Conservation (phyloP, 2,888 invertebrate species). For the Apotomis turbidana region DNA sequence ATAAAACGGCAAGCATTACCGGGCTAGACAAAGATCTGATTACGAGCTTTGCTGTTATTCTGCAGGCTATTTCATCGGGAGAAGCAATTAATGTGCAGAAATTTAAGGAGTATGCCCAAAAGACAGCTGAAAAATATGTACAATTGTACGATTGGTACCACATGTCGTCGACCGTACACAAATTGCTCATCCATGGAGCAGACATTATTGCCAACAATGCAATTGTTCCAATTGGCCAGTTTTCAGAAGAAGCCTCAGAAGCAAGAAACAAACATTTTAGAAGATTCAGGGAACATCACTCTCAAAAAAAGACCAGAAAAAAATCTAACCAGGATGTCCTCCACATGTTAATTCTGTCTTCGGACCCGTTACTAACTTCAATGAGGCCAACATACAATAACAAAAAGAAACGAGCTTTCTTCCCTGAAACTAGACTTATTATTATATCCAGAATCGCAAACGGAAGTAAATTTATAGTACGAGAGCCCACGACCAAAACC, state of each 20-base stretch:
- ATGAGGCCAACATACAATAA: too few relatives aligned
- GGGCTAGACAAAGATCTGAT: constrained; percentile 41
- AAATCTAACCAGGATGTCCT: too few relatives aligned
- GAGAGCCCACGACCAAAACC: too few relatives aligned
- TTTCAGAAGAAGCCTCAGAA: constrained; percentile 19
- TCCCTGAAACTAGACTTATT: too few relatives aligned
- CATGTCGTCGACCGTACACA: constrained; percentile 44
- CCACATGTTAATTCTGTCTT: too few relatives aligned
- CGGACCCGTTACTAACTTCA: too few relatives aligned
- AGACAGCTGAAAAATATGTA: constrained; percentile 43
- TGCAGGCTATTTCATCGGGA: constrained; percentile 43
- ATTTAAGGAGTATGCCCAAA: constrained; percentile 40
- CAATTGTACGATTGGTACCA: constrained; percentile 44
- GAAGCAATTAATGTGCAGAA: constrained; percentile 31
- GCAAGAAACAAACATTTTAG: constrained; percentile 15
- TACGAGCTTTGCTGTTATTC: constrained; percentile 42
- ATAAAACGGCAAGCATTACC: constrained; percentile 45
- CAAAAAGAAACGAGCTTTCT: too few relatives aligned
- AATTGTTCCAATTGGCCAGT: constrained; percentile 5
- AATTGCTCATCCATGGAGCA: constrained; percentile 34
- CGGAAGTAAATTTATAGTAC: too few relatives aligned
- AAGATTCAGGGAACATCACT: constrained; percentile 8
- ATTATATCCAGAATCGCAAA: too few relatives aligned
- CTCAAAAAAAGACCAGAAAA: too few relatives aligned
- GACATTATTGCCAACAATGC: too few relatives aligned